Conservation (phyloP, 2,888 invertebrate genomes). For the Metellina segmentata region DNA sequence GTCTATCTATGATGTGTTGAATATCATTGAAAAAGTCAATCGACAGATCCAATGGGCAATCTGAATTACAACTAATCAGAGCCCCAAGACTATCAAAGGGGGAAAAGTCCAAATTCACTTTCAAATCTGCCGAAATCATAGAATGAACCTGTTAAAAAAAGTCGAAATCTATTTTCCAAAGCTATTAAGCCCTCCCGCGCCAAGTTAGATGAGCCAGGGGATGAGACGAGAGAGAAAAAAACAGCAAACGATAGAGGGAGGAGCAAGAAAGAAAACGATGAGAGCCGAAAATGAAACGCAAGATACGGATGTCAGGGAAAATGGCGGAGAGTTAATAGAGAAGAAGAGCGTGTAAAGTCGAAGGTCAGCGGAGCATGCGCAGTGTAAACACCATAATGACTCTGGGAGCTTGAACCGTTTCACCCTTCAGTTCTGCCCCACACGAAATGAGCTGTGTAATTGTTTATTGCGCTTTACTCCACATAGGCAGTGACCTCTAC, state of each 20-base stretch:
- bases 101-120: not conserved
- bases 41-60: not conserved
- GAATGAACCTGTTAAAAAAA: not conserved
- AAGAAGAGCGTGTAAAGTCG: constrained; percentile 21
- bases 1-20: too few species aligned
- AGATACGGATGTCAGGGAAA: constrained; percentile 24
- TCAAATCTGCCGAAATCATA: not conserved
- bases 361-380: constrained; percentile 2
- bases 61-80: not conserved
- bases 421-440: not conserved
- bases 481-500: not conserved
- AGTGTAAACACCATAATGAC: not conserved
- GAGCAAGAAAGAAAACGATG: not conserved
- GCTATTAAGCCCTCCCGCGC: not conserved
- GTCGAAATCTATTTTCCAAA: not conserved
- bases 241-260: not conserved
- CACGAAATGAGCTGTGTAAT: constrained; percentile 43
- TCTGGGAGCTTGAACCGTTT: not conserved
- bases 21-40: too few species aligned
- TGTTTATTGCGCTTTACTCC: constrained; percentile 19
- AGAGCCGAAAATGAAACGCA: not conserved
- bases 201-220: not conserved
- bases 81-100: not conserved
- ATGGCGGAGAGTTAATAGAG: constrained; percentile 30
- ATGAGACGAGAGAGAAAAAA: not conserved